Evolutionary conservation across 2,888 invertebrate genomes (phyloP).

Genomic region (Andrena flavipes): DNA sequence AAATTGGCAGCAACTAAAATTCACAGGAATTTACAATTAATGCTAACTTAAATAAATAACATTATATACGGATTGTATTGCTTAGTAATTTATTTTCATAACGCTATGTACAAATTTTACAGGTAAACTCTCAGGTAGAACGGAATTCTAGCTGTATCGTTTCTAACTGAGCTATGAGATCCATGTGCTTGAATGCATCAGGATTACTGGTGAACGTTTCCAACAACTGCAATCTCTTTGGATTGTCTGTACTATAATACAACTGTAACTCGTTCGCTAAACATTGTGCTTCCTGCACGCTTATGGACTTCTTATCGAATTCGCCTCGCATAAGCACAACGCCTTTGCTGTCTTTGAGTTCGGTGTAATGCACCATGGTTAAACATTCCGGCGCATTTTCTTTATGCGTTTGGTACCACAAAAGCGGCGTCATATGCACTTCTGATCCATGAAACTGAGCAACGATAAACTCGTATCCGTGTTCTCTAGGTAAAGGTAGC

Average conservation of each 20-base stretch:
- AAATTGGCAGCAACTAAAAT: constrained; percentile 24
- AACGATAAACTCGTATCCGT: constrained; percentile 95
- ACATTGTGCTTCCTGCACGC: constrained; percentile 93
- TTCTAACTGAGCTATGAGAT: constrained; percentile 91
- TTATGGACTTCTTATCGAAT: constrained; percentile 92
- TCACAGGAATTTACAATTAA: constrained; percentile 22
- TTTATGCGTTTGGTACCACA: constrained; percentile 94
- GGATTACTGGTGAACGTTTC: constrained; percentile 90
- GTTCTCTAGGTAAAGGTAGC: constrained; percentile 91
- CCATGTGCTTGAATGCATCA: constrained; percentile 92
- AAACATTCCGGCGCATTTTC: constrained; percentile 96
- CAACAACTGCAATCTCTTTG: constrained; percentile 88
- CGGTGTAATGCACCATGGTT: constrained; percentile 92
- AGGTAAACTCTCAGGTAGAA: constrained; percentile 29
- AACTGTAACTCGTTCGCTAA: constrained; percentile 94
- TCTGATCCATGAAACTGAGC: constrained; percentile 90
- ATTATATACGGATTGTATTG: constrained; percentile 10
- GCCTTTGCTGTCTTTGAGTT: constrained; percentile 89
- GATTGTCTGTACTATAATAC: constrained; percentile 91
- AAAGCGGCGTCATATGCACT: constrained; percentile 93
- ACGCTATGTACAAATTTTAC: constrained; percentile 35
- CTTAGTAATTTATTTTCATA: constrained; percentile 50
- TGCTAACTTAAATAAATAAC: constrained; percentile 33
- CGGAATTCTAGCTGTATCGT: constrained; percentile 84
- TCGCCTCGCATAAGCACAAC: constrained; percentile 94